A percentile compares a stretch with the other conserved stretches of the same genome.
Conservation (phyloP, 1,140 invertebrate genomes). For the Ceratosolen solmsi region DNA sequence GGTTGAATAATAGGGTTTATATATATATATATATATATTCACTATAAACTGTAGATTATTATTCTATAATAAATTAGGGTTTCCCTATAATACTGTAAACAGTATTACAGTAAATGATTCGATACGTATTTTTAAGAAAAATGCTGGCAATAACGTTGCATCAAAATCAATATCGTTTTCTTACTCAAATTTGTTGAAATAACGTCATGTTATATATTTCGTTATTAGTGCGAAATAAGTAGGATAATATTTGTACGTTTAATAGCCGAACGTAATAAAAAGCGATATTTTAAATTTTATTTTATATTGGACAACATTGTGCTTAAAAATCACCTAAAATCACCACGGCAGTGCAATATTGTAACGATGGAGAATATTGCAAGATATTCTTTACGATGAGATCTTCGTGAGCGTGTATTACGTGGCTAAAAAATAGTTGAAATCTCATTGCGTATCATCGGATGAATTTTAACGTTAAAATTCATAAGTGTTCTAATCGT, state of each 20-base stretch:
- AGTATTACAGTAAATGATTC: not conserved
- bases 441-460: too few species aligned
- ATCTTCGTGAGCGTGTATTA: not conserved
- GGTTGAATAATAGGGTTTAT: not conserved
- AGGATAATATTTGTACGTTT: too few species aligned
- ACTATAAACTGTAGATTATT: not conserved
- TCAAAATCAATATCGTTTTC: too few species aligned
- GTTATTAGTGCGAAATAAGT: not conserved
- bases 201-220: not conserved
- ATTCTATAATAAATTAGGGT: not conserved
- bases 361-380: not conserved
- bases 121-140: not conserved
- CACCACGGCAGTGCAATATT: conserved; percentile 1
- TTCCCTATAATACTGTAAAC: not conserved
- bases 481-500: too few species aligned
- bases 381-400: not conserved
- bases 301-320: not conserved
- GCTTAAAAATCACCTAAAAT: conserved; percentile 4
- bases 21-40: not conserved
- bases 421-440: too few species aligned
- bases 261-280: too few species aligned
- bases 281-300: too few species aligned
- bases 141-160: not conserved
- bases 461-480: too few species aligned
- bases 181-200: too few species aligned